Evolutionary conservation across 2,113 vertebrate species (phyloP).

Genomic region (Redunca redunca): DNA sequence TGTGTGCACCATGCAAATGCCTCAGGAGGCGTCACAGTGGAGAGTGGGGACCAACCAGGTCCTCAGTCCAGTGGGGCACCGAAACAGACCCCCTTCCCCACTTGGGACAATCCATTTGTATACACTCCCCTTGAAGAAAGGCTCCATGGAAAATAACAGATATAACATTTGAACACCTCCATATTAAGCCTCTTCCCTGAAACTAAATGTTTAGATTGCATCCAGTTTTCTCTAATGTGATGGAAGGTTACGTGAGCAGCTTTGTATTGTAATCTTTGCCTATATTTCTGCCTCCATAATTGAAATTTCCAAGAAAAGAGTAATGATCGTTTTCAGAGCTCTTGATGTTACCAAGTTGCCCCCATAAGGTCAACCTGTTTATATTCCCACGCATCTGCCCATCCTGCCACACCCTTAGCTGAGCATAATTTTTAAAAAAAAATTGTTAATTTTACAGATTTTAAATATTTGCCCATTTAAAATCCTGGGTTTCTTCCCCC

Average conservation of each 20-base stretch:
- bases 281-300: background rate
- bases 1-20: background rate
- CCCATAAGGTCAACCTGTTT: background rate
- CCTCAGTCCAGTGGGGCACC: background rate
- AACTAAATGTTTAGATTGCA: background rate
- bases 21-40: background rate
- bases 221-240: background rate
- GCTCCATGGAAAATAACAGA: background rate
- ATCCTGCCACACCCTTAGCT: background rate
- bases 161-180: background rate
- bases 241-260: background rate
- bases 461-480: background rate
- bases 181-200: background rate
- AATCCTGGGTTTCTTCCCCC: background rate
- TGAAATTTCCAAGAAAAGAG: background rate
- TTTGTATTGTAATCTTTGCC: background rate
- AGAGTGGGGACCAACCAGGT: rapidly evolving
- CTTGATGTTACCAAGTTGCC: background rate
- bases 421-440: background rate
- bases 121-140: background rate
- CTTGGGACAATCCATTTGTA: background rate
- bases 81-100: background rate
- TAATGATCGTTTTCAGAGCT: background rate
- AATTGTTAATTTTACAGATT: background rate
- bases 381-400: background rate